Evolutionary conservation across 1,140 invertebrate species (phyloP).

Genomic region (Frieseomelitta varia): DNA sequence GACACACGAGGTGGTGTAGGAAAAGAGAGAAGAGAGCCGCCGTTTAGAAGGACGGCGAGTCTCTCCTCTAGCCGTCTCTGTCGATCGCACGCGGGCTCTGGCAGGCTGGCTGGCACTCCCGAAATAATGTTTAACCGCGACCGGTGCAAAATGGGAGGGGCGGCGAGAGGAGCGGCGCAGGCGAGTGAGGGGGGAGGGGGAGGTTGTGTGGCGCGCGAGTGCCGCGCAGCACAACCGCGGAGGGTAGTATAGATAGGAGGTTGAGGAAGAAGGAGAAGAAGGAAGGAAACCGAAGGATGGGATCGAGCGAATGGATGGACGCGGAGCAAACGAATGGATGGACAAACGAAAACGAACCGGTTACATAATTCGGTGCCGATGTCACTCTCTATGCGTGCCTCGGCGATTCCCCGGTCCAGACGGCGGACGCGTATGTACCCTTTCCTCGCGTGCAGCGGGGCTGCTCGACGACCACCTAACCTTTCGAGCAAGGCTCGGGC

Average conservation of each 20-base stretch:
- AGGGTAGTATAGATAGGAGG: background rate
- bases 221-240: background rate
- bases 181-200: background rate
- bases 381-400: background rate
- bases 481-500: too few species aligned
- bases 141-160: background rate
- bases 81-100: slow-evolving; percentile 44
- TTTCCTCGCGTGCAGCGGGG: too few species aligned
- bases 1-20: slow-evolving; percentile 55
- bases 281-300: slow-evolving; percentile 20
- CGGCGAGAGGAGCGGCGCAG: background rate
- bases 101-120: slow-evolving; percentile 72
- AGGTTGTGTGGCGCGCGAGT: background rate
- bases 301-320: background rate
- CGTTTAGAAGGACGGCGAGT: slow-evolving; percentile 17
- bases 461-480: too few species aligned
- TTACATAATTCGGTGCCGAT: slow-evolving; percentile 55
- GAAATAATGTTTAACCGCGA: slow-evolving; percentile 73
- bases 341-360: background rate
- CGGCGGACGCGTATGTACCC: background rate
- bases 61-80: background rate
- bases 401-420: background rate
- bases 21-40: slow-evolving; percentile 29
- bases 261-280: slow-evolving; percentile 26
- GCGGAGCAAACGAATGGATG: background rate